Evolutionary conservation across 2,113 vertebrate species (phyloP), one percentile per base, ranked within the genome.

Genomic region (Cnemophilus loriae): DNA sequence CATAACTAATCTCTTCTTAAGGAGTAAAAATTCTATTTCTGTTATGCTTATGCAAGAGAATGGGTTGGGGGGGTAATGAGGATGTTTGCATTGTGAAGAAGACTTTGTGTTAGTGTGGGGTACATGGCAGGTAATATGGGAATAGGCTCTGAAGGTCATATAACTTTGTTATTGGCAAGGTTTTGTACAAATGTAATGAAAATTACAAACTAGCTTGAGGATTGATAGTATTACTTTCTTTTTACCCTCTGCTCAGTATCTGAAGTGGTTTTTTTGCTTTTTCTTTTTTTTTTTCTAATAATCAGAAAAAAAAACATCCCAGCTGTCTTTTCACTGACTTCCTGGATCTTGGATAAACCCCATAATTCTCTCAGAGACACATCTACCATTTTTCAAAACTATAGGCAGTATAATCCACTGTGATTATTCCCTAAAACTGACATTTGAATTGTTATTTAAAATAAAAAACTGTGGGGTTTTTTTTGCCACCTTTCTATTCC

Each of bases 391-490:
- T 94, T 75, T 56, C 23, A 78, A 61, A 50, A 83, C 86, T 86
- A 56, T 18, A 56, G 15, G 4, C 26, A 50, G 14, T 50, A 33
- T 39, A 84, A 75, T 49, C 6, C 73, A 50, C 68, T 24, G 4
- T 67, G 32, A 59, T 23, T 64, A 37, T 75, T 79, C 18, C 11
- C 6, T 56, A 67, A 84, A 87, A 37, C 3, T 59, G 24, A 56
- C 71, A 75, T 52, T 55, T 20, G 1, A 52, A 76, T 75, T 80
- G 10, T 65, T 81, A 55, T 78, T 94, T 74, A 65, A 87, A 68
- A 59, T 35, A 26, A 52, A 90, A 92, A 28, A 12, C 2, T 3
- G 1, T 4, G 2, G 1, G 8, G 0, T 0, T 1, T 16, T 55
- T 61, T 68, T 55, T 46, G 13, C 21, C 32, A 60, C 41, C 20